These are phyloP conservation scores for Ctenomys sociabilis DNA, from an alignment of 2,113 vertebrate species.

Conservation along the genomic window DNA sequence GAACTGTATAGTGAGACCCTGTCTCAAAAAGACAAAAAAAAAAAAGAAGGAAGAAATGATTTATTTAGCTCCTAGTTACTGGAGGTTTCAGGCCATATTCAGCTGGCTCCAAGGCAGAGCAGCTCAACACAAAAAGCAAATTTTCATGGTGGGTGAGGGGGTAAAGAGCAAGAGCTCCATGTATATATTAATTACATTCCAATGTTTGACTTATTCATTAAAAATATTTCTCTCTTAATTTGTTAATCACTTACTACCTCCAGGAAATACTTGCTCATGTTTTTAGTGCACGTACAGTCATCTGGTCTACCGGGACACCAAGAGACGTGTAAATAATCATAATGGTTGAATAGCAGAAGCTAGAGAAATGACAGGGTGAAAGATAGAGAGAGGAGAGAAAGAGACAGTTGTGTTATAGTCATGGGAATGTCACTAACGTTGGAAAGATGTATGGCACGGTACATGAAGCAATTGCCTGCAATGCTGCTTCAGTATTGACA, in stretches of 20 bases:
- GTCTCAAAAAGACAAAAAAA: too few species aligned
- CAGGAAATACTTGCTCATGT: neutral
- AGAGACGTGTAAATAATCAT: neutral
- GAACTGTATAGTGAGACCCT: too few species aligned
- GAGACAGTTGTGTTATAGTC: neutral
- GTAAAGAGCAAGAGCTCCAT: too few species aligned
- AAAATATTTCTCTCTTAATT: neutral
- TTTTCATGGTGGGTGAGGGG: too few species aligned
- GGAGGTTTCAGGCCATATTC: too few species aligned
- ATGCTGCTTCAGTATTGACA: too few species aligned
- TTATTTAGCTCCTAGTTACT: too few species aligned
- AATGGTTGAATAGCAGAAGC: neutral
- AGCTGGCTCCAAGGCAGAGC: too few species aligned
- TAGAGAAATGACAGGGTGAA: neutral
- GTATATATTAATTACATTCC: neutral
- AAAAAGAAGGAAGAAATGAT: too few species aligned
- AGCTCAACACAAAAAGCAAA: too few species aligned
- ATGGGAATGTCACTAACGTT: neutral
- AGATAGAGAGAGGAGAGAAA: neutral
- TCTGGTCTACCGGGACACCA: neutral
- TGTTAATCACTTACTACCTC: neutral
- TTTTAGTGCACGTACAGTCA: neutral
- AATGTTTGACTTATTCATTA: neutral
- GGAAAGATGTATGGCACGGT: neutral
- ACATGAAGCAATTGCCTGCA: neutral